These are phyloP conservation scores for Chascanopsetta lugubris DNA, from an alignment of 2,113 vertebrate species.

Conservation along the genomic window DNA sequence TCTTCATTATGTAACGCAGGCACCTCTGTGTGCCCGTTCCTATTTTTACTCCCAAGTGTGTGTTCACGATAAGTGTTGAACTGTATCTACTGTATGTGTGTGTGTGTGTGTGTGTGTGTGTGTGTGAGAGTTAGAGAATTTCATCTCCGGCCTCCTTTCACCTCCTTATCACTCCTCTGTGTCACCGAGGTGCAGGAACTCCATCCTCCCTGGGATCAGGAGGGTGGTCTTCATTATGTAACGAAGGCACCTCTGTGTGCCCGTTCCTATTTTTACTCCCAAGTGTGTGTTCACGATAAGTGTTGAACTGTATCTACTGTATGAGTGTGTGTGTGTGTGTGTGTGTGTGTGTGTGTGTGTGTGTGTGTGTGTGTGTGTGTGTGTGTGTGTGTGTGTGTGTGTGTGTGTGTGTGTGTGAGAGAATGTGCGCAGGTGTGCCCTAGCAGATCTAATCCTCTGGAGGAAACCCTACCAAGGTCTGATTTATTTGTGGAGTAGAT, in stretches of 20 bases:
- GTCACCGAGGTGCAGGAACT: conserved; percentile 13
- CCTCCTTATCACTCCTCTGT: conserved; percentile 17
- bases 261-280: conserved; percentile 16
- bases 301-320: conserved; percentile 27
- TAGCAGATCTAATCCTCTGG: conserved; percentile 65
- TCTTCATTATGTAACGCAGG: conserved; percentile 34
- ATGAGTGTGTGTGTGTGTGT: background rate
- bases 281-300: conserved; percentile 32
- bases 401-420: conserved; percentile 37
- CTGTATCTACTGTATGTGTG: conserved; percentile 11
- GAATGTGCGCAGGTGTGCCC: conserved; percentile 74
- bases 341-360: conserved; percentile 7
- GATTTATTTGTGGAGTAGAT: conserved; percentile 74
- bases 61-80: conserved; percentile 33
- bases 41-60: conserved; percentile 28
- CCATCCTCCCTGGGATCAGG: conserved; percentile 20
- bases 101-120: conserved; percentile 8
- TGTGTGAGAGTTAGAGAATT: conserved; percentile 33
- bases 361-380: conserved; percentile 24
- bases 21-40: conserved; percentile 9
- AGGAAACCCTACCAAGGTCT: conserved; percentile 48
- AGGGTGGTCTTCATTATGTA: conserved; percentile 30
- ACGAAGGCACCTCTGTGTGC: conserved; percentile 13
- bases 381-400: too few species aligned
- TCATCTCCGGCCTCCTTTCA: conserved; percentile 18